phyloP scores from a whole-genome alignment of 2,888 invertebrate genomes.

The Thalpophila matura region DNA sequence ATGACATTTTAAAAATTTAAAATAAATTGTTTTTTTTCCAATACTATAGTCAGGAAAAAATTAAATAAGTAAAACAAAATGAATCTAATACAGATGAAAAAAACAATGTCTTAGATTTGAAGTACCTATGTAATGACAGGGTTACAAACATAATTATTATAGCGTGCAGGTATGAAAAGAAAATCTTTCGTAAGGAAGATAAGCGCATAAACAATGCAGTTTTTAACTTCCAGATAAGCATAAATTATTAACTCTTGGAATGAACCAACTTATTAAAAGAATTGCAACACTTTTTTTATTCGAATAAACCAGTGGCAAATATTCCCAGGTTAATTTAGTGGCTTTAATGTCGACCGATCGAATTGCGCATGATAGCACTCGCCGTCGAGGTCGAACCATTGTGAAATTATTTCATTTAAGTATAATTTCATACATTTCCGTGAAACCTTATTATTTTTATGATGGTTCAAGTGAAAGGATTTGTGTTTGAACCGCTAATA shows the following conservation, averaged over 20 bases:
- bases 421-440: constrained; percentile 40
- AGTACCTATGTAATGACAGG: constrained; percentile 20
- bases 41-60: background rate
- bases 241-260: constrained; percentile 29
- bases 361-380: constrained; percentile 48
- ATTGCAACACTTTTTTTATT: constrained; percentile 36
- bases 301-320: constrained; percentile 37
- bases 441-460: constrained; percentile 29
- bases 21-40: background rate
- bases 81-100: background rate
- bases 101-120: constrained; percentile 1
- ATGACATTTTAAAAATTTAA: constrained; percentile 1
- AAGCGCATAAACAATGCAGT: constrained; percentile 37
- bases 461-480: constrained; percentile 56
- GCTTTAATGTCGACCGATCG: constrained; percentile 44
- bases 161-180: constrained; percentile 40
- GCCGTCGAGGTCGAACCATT: constrained; percentile 52
- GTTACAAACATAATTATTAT: constrained; percentile 28
- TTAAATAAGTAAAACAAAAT: background rate
- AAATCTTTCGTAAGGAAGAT: constrained; percentile 34
- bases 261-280: constrained; percentile 20
- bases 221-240: constrained; percentile 39
- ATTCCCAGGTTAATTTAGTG: constrained; percentile 47
- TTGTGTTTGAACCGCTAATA: constrained; percentile 33
- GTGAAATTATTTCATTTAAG: constrained; percentile 47